A percentile compares a stretch with the other conserved stretches of the same genome.
Evolutionary conservation across 2,888 invertebrate species (phyloP).

Genomic region (Andrena marginata): DNA sequence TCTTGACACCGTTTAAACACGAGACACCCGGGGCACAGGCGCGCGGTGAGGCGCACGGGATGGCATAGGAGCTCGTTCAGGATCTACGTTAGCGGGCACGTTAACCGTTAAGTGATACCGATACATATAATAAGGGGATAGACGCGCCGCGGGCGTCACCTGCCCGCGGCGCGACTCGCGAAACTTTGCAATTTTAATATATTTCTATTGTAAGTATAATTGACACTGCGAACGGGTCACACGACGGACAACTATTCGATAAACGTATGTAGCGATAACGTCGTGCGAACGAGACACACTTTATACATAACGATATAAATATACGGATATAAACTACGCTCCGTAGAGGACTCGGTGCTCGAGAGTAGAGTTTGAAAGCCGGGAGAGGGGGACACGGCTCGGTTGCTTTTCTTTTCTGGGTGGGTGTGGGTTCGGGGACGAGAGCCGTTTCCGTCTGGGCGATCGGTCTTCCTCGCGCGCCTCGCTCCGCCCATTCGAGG

Average conservation of each 20-base stretch:
- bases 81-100: slow-evolving; percentile 67
- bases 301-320: slow-evolving; percentile 47
- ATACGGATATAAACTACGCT: slow-evolving; percentile 16
- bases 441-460: neutral
- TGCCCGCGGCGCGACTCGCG: slow-evolving; percentile 31
- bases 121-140: slow-evolving; percentile 51
- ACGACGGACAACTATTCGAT: slow-evolving; percentile 64
- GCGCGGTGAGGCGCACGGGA: neutral
- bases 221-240: slow-evolving; percentile 64
- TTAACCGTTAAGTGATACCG: slow-evolving; percentile 63
- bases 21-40: neutral
- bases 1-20: neutral
- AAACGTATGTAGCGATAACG: slow-evolving; percentile 58
- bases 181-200: slow-evolving; percentile 81
- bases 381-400: neutral
- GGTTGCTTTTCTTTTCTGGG: slow-evolving; percentile 12
- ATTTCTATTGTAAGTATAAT: slow-evolving; percentile 81
- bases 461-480: neutral
- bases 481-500: neutral
- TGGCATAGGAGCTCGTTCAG: slow-evolving; percentile 47
- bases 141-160: slow-evolving; percentile 20
- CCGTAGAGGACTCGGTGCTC: slow-evolving; percentile 37
- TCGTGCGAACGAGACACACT: slow-evolving; percentile 45
- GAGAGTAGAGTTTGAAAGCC: neutral
- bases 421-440: neutral